Base-by-base conservation (phyloP, 2,797 vertebrate species). In the Botia almorhae region DNA sequence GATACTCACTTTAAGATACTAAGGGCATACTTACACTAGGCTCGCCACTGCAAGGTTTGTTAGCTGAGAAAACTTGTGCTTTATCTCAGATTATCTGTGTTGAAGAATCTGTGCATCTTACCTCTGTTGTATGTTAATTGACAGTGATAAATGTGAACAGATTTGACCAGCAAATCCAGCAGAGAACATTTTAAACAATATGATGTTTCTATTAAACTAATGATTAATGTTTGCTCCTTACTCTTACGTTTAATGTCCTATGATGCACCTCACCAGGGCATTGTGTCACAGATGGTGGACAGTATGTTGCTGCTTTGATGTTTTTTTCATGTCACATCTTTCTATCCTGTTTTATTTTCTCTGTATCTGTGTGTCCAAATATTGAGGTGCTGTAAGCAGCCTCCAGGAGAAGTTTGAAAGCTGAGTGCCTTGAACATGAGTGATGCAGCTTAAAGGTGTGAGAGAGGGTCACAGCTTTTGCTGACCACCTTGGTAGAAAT, bases 261-360 rank as follows among this genome's bases (percentile, higher is more conserved):
- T 36, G 72, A 72, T 84, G 73, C 73, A 29, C 67, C 69, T 79
- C 55, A 78, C 51, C 39, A 53, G 74, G 75, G 67, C 61, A 63
- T 78, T 48, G 69, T n/a, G 75, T 73, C 84, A 81, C 82, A 87
- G 82, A 87, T 84, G 84, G 78, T 74, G 29, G 74, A 65, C 76
- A 74, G 76, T 43, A 4, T 55, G 60, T 63, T 69, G 29, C 58
- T 72, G 39, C 76, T 82, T 80, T 76, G 81, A 74, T 69, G 76
- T 67, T 79, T 61, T 39, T 7, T 80, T 84, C 67, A 82, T 81
- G 78, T 81, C 69, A 80, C 84, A 72, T 74, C 70, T 74, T 16
- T 16, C 86, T 82, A 16, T 67, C 67, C 4, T 74, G n/a, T 56
- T 81, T 33, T 36, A 63, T 71, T 61, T 68, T 74, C 14, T 69